These are phyloP conservation scores for Oedothorax gibbosus DNA, from an alignment of 1,140 invertebrate species.

Conservation along the genomic window DNA sequence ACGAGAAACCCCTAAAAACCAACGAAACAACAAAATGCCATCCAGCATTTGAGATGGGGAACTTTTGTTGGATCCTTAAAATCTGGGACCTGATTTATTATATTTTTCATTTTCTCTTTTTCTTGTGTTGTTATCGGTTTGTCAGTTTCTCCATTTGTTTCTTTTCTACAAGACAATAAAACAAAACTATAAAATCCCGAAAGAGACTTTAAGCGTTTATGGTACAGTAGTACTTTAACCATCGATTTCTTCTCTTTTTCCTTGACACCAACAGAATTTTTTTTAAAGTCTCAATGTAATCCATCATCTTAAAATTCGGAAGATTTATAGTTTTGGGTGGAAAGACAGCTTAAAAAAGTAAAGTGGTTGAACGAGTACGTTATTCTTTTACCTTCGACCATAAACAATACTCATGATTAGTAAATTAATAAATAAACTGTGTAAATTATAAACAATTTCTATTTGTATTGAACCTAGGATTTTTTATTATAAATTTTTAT, in stretches of 20 bases:
- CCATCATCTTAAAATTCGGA: too few species aligned
- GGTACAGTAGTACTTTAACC: neutral
- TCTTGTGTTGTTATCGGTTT: slow-evolving; percentile 19
- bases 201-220: slow-evolving; percentile 44
- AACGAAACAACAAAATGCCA: neutral
- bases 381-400: too few species aligned
- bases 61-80: slow-evolving; percentile 58
- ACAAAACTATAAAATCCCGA: slow-evolving; percentile 50
- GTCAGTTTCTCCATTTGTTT: slow-evolving; percentile 41
- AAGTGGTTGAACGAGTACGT: too few species aligned
- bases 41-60: slow-evolving; percentile 10
- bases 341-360: too few species aligned
- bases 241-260: neutral
- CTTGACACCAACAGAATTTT: neutral
- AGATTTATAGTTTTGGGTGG: too few species aligned
- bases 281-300: too few species aligned
- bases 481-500: too few species aligned
- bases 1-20: slow-evolving; percentile 31
- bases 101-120: slow-evolving; percentile 6
- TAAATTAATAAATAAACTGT: too few species aligned
- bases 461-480: too few species aligned
- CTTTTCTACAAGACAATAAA: slow-evolving; percentile 7
- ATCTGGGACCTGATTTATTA: slow-evolving; percentile 38
- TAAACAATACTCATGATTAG: too few species aligned
- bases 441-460: too few species aligned